These are phyloP conservation scores for Heliornis fulica DNA, from an alignment of 2,113 vertebrate genomes.

Conservation along the genomic window DNA sequence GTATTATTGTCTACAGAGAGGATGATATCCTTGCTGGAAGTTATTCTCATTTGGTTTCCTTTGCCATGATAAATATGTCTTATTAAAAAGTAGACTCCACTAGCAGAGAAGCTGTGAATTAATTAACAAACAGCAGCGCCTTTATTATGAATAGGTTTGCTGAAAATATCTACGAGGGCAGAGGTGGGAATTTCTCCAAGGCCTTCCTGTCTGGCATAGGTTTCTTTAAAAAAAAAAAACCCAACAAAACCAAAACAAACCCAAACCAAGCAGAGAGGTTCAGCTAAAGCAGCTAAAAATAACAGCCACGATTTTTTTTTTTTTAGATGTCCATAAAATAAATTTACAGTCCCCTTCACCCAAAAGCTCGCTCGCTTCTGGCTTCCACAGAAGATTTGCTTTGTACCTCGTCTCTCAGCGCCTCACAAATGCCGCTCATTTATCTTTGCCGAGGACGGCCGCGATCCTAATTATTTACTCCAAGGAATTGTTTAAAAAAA, in stretches of 20 bases:
- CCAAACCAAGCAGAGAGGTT: neutral
- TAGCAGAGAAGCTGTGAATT: slow-evolving; percentile 48
- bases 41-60: neutral
- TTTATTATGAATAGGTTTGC: slow-evolving; percentile 4
- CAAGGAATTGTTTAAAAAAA: slow-evolving; percentile 70
- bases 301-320: neutral
- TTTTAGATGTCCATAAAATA: slow-evolving; percentile 27
- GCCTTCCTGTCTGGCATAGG: slow-evolving; percentile 21
- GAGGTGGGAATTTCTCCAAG: slow-evolving; percentile 42
- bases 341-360: slow-evolving; percentile 23
- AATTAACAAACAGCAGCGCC: slow-evolving; percentile 39
- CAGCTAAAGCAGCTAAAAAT: slow-evolving; percentile 6
- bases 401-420: slow-evolving; percentile 82
- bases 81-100: slow-evolving; percentile 38
- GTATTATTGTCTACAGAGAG: neutral
- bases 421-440: slow-evolving; percentile 90
- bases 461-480: slow-evolving; percentile 93
- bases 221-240: neutral
- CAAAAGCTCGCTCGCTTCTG: slow-evolving; percentile 1
- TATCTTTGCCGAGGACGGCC: slow-evolving; percentile 87
- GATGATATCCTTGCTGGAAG: neutral
- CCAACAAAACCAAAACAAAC: too few relatives aligned
- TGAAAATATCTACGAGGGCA: slow-evolving; percentile 10
- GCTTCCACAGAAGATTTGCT: slow-evolving; percentile 60
- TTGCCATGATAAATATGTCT: slow-evolving; percentile 38